Conservation (phyloP, 2,888 invertebrate genomes). For the Brachylomia viminalis region DNA sequence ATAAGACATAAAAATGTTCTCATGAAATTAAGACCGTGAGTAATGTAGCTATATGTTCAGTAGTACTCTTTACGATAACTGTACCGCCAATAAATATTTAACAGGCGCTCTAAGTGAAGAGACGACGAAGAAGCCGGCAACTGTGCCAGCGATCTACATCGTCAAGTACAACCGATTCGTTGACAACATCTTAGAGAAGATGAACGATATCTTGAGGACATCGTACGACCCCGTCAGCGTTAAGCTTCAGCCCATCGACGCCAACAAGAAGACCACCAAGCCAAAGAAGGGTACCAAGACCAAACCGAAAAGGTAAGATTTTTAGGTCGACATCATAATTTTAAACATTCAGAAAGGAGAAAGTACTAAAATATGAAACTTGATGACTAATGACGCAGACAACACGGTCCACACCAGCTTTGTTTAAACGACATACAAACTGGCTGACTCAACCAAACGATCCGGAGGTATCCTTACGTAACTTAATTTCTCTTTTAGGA, state of each 20-base stretch:
- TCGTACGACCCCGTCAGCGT: constrained; percentile 97
- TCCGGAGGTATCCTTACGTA: constrained; percentile 46
- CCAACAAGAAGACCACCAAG: constrained; percentile 89
- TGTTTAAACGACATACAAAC: constrained; percentile 26
- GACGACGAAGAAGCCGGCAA: constrained; percentile 78
- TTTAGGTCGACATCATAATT: background rate
- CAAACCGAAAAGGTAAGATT: constrained; percentile 81
- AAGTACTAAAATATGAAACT: constrained; percentile 41
- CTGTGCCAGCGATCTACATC: constrained; percentile 93
- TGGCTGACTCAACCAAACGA: constrained; percentile 30
- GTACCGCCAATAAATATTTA: constrained; percentile 60
- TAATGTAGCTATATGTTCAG: background rate
- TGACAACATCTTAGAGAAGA: constrained; percentile 95
- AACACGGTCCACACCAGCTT: background rate
- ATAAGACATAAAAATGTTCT: no score
- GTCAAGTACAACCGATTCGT: constrained; percentile 96
- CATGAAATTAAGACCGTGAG: background rate
- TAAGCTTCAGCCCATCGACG: constrained; percentile 91
- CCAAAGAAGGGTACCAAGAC: constrained; percentile 86
- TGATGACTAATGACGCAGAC: constrained; percentile 11
- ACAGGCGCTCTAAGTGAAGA: constrained; percentile 88
- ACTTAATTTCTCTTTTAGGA: constrained; percentile 74
- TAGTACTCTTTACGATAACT: constrained; percentile 9
- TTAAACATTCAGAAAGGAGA: constrained; percentile 26
- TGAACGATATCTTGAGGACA: constrained; percentile 94